These are phyloP conservation scores for Scolopax rusticola DNA, from an alignment of 2,797 vertebrate genomes.

Conservation along the genomic window DNA sequence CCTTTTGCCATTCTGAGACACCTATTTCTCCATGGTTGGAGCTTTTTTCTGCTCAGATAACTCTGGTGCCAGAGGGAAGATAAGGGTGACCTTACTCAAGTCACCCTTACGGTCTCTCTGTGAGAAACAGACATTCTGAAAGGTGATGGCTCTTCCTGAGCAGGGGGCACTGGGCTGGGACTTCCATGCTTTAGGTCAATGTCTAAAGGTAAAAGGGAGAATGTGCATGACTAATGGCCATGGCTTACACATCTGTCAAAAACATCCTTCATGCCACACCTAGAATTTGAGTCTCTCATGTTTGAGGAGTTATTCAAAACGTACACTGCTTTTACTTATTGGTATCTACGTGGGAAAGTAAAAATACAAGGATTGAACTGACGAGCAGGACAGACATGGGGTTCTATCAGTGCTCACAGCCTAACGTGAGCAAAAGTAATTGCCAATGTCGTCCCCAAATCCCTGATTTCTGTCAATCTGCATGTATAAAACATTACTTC, in stretches of 20 bases:
- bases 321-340: background rate
- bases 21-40: background rate
- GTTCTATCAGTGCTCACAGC: slow-evolving; percentile 21
- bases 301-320: background rate
- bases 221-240: background rate
- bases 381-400: background rate
- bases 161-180: background rate
- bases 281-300: background rate
- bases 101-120: background rate
- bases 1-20: background rate
- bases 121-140: background rate
- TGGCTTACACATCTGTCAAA: background rate
- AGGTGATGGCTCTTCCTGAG: background rate
- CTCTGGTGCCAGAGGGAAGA: background rate
- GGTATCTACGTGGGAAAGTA: background rate
- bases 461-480: slow-evolving; percentile 36
- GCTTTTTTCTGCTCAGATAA: background rate
- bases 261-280: background rate
- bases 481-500: slow-evolving; percentile 20
- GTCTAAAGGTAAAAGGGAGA: background rate
- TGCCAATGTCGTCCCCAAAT: slow-evolving; percentile 48
- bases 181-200: fast-evolving
- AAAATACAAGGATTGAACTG: background rate
- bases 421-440: slow-evolving; percentile 20
- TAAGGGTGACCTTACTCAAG: background rate